Evolutionary conservation across 2,888 invertebrate genomes (phyloP), one percentile per base, ranked within the genome.

Genomic region (Netelia inedita): DNA sequence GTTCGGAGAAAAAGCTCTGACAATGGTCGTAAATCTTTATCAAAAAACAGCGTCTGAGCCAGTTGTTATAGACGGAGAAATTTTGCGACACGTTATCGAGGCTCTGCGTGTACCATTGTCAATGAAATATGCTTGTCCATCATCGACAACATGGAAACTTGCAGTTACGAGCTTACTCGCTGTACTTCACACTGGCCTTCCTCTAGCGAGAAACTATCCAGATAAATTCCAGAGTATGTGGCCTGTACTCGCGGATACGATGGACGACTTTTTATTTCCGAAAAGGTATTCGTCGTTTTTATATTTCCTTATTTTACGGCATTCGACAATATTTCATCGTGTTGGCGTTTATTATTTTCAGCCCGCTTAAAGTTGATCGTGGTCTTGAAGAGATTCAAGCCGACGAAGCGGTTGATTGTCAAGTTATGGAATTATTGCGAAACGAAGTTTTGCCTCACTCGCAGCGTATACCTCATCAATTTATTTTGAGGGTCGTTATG

Each of bases 221-320:
- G 96, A 96, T 86, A 95, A 95, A 59, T 97, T 97, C 93, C 94
- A 95, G 76, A 95, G 95, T 71, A 97, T 98, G 95, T 99, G 99
- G 99, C 96, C 96, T 76, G 97, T 97, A 89, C 94, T 99, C 80
- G 98, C 98, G 0, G 95, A 95, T 73, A 97, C 98, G 0, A 94
- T 99, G 53, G 98, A 99, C 90, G 97, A 98, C 78, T 99, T 99
- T 93, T 95, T 99, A 81, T 99, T 99, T 92, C 97, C 98, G 9
- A 96, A 96, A 91, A 96, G 96, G 97, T 97, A 94, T 1, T 61
- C 73, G 28, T 14, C 14, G 14, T 6, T 53, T 55, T 28, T 41
- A 65, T 57, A 57, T 57, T 50, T 46, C 61, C 19, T 55, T 57
- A 19, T 35, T 61, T 50, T 21, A 35, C 14, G 35, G 23, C 23